These are phyloP conservation scores for Balaeniceps rex DNA, from an alignment of 2,113 vertebrate species.

Conservation along the genomic window DNA sequence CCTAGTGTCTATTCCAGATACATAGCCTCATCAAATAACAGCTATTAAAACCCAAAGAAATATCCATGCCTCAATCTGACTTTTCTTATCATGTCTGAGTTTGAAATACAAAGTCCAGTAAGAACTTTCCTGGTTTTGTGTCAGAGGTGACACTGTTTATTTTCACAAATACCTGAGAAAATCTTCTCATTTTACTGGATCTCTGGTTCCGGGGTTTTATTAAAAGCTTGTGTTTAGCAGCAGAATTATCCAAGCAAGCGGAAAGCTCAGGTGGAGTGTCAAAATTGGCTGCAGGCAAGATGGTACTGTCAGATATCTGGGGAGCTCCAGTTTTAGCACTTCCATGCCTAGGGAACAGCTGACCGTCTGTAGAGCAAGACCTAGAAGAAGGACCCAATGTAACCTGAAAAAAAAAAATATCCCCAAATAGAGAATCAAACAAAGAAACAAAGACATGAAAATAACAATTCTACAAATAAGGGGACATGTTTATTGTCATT, in stretches of 20 bases:
- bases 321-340: conserved; percentile 11
- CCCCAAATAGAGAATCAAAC: neutral
- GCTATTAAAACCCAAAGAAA: neutral
- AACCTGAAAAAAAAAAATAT: conserved; percentile 56
- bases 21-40: neutral
- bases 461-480: neutral
- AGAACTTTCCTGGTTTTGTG: neutral
- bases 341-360: conserved; percentile 33
- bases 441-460: neutral
- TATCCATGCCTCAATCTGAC: neutral
- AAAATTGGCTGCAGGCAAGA: conserved; percentile 76
- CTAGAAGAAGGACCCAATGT: conserved; percentile 56
- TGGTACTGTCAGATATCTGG: conserved; percentile 12
- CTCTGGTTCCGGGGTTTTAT: conserved; percentile 92
- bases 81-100: neutral
- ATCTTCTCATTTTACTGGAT: conserved; percentile 78
- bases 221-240: conserved; percentile 91
- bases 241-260: conserved; percentile 88
- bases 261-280: conserved; percentile 76
- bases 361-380: conserved; percentile 60
- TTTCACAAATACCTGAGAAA: conserved; percentile 70
- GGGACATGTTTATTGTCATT: neutral
- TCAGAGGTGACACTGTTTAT: neutral
- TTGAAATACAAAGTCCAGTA: neutral
- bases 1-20: neutral